Percentiles rank a stretch among this genome's conserved stretches.
These are phyloP conservation scores for Mythimna vitellina DNA, from an alignment of 2,888 invertebrate genomes.

Conservation along the genomic window DNA sequence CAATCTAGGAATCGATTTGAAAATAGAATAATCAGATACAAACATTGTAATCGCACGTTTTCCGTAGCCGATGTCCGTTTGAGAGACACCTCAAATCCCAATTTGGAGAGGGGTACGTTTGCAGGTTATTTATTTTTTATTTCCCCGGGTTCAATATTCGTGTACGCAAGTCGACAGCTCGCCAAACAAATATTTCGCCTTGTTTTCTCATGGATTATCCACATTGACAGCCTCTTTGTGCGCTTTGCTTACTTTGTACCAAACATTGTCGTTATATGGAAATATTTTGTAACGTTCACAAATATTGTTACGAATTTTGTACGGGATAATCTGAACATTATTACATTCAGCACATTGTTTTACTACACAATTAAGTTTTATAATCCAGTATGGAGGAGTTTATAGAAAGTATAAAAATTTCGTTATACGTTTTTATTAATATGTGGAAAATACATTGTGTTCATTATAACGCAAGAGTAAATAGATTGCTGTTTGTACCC, in stretches of 20 bases:
- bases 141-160: constrained; percentile 35
- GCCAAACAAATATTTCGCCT: constrained; percentile 69
- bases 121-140: constrained; percentile 45
- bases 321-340: constrained; percentile 44
- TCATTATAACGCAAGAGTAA: neutral
- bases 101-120: constrained; percentile 31
- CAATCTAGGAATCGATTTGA: constrained; percentile 23
- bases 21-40: constrained; percentile 23
- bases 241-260: constrained; percentile 64
- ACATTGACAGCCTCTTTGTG: constrained; percentile 71
- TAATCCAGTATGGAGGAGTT: constrained; percentile 14
- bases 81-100: constrained; percentile 30
- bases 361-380: constrained; percentile 48
- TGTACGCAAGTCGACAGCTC: constrained; percentile 63
- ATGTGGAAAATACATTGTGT: neutral
- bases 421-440: neutral
- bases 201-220: constrained; percentile 71
- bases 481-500: neutral
- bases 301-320: constrained; percentile 50
- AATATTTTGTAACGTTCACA: constrained; percentile 55
- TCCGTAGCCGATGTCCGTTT: constrained; percentile 19
- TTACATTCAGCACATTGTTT: constrained; percentile 46
- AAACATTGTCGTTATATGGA: constrained; percentile 41
- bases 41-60: constrained; percentile 31
- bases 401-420: constrained; percentile 32